Evolutionary conservation across 2,797 vertebrate species (phyloP).

Genomic region (Trematomus bernacchii): DNA sequence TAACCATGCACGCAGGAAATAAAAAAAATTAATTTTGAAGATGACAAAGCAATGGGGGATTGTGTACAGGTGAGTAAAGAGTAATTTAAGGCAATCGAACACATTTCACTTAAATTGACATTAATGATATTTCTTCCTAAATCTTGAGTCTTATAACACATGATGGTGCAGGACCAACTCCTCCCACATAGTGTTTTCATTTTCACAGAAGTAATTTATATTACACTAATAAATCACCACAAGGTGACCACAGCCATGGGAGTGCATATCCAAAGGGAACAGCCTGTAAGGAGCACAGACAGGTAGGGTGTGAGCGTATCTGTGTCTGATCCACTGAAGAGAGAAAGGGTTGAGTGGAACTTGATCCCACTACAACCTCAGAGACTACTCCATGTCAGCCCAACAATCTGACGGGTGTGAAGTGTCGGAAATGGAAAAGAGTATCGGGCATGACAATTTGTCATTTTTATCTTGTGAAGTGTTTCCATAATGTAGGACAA

Average conservation of each 20-base stretch:
- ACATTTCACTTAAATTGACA: background rate
- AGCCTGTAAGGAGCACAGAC: constrained; percentile 10
- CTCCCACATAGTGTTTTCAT: constrained; percentile 25
- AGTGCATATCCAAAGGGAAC: constrained; percentile 12
- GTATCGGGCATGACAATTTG: constrained; percentile 10
- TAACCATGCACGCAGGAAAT: constrained; percentile 16
- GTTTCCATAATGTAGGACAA: background rate
- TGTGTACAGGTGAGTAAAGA: constrained; percentile 5
- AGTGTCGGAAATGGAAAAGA: constrained; percentile 9
- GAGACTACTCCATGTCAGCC: constrained; percentile 8
- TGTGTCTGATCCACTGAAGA: background rate
- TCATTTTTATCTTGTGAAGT: constrained; percentile 19
- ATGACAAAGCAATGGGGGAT: too few relatives aligned
- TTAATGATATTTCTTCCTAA: constrained; percentile 17
- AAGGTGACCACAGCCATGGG: background rate
- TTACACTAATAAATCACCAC: constrained; percentile 28
- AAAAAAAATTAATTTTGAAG: too few relatives aligned
- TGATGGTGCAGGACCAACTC: constrained; percentile 5
- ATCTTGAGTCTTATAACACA: constrained; percentile 1
- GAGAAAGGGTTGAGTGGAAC: constrained; percentile 8
- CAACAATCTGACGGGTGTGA: constrained; percentile 11
- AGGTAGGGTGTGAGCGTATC: constrained; percentile 43
- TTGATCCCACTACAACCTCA: constrained; percentile 22
- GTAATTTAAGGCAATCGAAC: background rate
- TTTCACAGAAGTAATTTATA: constrained; percentile 38